These are phyloP conservation scores for Pollenia angustigena DNA, from an alignment of 2,888 invertebrate genomes.

Conservation along the genomic window DNA sequence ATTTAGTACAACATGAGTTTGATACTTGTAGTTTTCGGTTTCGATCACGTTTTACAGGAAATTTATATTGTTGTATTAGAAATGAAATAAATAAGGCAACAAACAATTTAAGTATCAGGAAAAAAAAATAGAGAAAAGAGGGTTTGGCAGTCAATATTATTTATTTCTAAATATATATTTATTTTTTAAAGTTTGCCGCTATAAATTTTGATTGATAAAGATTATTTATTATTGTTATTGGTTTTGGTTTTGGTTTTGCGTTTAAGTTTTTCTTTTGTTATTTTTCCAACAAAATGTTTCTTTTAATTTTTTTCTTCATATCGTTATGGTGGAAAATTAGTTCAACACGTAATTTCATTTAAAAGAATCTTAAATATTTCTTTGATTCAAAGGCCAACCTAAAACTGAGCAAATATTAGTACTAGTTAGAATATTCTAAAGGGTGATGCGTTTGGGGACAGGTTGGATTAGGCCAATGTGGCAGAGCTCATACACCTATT, in stretches of 20 bases:
- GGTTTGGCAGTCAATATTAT: conserved; percentile 72
- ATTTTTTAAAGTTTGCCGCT: conserved; percentile 69
- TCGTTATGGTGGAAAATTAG: conserved; percentile 56
- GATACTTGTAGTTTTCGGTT: conserved; percentile 49
- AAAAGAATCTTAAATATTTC: conserved; percentile 49
- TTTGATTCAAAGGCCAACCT: conserved; percentile 50
- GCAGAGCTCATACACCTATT: too few relatives aligned
- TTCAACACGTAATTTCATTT: conserved; percentile 56
- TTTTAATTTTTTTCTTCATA: conserved; percentile 60
- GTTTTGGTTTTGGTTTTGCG: conserved; percentile 31
- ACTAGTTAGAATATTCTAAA: neutral
- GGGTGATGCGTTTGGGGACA: too few relatives aligned
- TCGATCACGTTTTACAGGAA: conserved; percentile 79
- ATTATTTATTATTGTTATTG: conserved; percentile 70
- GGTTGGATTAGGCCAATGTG: too few relatives aligned
- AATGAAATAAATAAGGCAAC: conserved; percentile 52
- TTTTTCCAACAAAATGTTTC: conserved; percentile 38
- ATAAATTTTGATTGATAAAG: conserved; percentile 75
- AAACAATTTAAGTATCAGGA: conserved; percentile 47
- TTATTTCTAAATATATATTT: conserved; percentile 33
- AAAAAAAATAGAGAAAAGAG: conserved; percentile 52
- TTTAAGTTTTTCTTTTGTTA: conserved; percentile 31
- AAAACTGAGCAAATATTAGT: neutral
- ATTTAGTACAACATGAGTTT: conserved; percentile 1
- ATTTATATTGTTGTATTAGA: conserved; percentile 49